Percentiles rank a stretch among this genome's conserved stretches.
Conservation (phyloP, 2,113 vertebrate species). For the Strix uralensis region DNA sequence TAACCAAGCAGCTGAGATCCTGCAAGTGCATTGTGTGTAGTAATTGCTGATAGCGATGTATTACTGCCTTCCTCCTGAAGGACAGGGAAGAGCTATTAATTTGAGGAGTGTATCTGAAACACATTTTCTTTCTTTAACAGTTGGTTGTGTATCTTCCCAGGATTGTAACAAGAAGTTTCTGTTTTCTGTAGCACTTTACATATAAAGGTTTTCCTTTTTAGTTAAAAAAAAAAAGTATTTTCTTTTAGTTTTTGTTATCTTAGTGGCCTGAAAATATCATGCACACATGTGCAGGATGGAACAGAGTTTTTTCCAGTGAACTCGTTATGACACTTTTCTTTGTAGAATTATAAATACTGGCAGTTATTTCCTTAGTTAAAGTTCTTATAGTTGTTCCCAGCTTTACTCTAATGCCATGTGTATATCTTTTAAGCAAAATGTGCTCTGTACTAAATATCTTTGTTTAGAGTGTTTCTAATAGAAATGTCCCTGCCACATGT, state of each 20-base stretch:
- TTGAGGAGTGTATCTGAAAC: background rate
- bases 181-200: background rate
- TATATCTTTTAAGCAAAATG: constrained; percentile 21
- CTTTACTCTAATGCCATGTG: background rate
- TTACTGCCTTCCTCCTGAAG: background rate
- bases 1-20: background rate
- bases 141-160: background rate
- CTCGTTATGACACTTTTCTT: background rate
- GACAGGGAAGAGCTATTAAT: background rate
- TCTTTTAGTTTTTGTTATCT: background rate
- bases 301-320: background rate
- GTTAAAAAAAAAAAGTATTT: background rate
- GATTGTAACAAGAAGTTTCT: background rate
- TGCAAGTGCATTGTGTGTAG: background rate
- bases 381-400: background rate
- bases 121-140: background rate
- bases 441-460: background rate
- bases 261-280: background rate
- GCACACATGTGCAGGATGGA: background rate
- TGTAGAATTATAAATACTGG: constrained; percentile 8
- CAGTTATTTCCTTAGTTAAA: constrained; percentile 1
- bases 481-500: background rate
- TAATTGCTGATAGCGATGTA: background rate
- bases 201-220: background rate
- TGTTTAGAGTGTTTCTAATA: constrained; percentile 41